These are phyloP conservation scores for Sarcophaga peregrina DNA, from an alignment of 1,140 invertebrate species.

Conservation along the genomic window DNA sequence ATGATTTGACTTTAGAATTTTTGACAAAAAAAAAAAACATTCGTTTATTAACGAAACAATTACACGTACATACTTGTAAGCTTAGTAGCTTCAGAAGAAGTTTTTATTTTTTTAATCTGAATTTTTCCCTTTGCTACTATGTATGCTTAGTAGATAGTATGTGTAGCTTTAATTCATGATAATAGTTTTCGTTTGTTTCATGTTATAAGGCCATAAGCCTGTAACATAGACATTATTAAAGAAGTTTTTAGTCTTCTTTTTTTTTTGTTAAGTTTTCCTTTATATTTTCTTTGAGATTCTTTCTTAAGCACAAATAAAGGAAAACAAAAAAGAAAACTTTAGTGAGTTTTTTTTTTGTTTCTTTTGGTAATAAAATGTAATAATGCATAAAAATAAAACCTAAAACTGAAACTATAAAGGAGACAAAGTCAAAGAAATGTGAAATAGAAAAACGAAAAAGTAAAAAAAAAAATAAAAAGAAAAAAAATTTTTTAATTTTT, in stretches of 20 bases:
- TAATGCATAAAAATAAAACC: conserved; percentile 38
- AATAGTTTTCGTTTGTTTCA: conserved; percentile 10
- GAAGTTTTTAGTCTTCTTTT: conserved; percentile 22
- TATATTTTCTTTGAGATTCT: conserved; percentile 19
- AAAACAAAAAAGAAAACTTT: no score
- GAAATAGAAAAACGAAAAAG: conserved; percentile 6
- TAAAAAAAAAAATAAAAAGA: neutral
- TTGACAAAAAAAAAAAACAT: no score
- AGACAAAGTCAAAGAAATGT: conserved; percentile 37
- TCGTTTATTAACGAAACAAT: no score
- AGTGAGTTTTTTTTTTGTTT: conserved; percentile 11
- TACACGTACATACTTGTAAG: no score
- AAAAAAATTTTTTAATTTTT: conserved; percentile 10
- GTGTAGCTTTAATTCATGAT: neutral
- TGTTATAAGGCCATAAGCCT: conserved; percentile 37
- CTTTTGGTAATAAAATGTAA: conserved; percentile 38
- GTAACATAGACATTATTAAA: conserved; percentile 35
- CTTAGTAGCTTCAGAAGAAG: no score
- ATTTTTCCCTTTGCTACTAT: neutral
- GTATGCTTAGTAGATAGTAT: neutral
- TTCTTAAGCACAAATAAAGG: neutral
- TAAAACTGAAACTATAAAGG: conserved; percentile 11
- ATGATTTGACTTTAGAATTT: neutral
- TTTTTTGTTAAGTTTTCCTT: neutral
- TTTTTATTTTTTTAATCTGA: no score